These are phyloP conservation scores for Charadrius vociferus DNA, from an alignment of 2,113 vertebrate species.

Conservation along the genomic window DNA sequence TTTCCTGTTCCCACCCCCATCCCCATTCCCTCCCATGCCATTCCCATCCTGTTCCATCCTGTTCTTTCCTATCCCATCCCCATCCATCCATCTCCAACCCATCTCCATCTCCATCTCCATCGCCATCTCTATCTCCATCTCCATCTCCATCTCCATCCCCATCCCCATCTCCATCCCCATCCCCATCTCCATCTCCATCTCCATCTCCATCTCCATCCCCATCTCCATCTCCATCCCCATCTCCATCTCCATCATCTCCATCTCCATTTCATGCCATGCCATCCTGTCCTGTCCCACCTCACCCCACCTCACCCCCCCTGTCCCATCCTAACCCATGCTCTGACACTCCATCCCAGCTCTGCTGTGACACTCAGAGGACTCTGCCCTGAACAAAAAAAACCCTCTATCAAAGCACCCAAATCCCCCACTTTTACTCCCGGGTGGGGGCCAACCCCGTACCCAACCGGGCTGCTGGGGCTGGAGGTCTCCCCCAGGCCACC, in stretches of 20 bases:
- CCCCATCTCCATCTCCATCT: not conserved
- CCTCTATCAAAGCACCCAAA: not conserved
- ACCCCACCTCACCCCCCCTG: accelerated
- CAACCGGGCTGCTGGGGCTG: not conserved
- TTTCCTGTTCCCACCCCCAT: not conserved
- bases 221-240: not conserved
- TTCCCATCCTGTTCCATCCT: not conserved
- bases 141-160: not conserved
- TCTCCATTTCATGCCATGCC: not conserved
- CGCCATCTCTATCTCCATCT: not conserved
- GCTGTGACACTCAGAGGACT: not conserved
- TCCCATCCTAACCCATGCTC: not conserved
- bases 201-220: too few relatives aligned
- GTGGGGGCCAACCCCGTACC: accelerated
- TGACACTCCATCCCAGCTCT: not conserved
- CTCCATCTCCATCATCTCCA: not conserved
- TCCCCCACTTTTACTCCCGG: not conserved
- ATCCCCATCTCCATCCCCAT: not conserved
- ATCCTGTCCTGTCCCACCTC: too few relatives aligned
- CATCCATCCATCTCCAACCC: not conserved
- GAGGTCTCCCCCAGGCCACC: not conserved
- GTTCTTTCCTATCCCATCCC: not conserved
- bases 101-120: not conserved
- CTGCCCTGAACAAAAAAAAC: not conserved
- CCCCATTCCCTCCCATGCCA: not conserved